Evolutionary conservation across 2,888 invertebrate species (phyloP), one percentile per base, ranked within the genome.

Genomic region (Lasioglossum morio): DNA sequence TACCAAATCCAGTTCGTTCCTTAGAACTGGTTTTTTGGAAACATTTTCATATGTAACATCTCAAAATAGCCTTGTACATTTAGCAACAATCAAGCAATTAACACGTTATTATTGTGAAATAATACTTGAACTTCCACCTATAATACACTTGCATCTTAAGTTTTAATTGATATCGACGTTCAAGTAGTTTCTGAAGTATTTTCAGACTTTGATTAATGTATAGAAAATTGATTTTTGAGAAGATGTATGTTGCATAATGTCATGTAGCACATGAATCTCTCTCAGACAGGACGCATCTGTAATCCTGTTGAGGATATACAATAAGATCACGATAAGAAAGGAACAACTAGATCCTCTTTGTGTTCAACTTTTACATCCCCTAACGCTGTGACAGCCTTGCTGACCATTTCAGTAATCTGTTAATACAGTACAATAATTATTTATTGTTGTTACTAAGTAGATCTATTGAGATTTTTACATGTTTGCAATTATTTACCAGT

Each of bases 331-430:
- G 95, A 94, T 76, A 95, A 96, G 96, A 98, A 98, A 16, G 98
- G 98, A 79, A 98, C 98, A 85, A 98, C 98, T 92, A 98, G 95
- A 92, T 98, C 98, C 95, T 98, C 98, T 94, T 97, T 98, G 93
- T 98, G 98, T 93, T 98, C 97, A 81, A 98, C 97, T 93, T 97
- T 97, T n/a, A 98, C 96, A 89, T 98, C 97, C 27, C 96, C 96
- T 86, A 98, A 96, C 76, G 98, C 98, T 48, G 96, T 95, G 19
- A 97, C 96, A 5, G 97, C 97, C 94, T 97, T 97, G 91, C 96
- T 96, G 63, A 98, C 96, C 77, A 97, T 96, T 87, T 96, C 96
- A 83, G 96, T 96, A 93, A 98, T 97, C 98, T 98, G 95, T 86
- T 96, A 96, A 77, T 40, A 30, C 30, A 34, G 16, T 40, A 63